Base-by-base conservation (phyloP, 1,140 invertebrate species). In the Hyposmocoma kahamanoa region DNA sequence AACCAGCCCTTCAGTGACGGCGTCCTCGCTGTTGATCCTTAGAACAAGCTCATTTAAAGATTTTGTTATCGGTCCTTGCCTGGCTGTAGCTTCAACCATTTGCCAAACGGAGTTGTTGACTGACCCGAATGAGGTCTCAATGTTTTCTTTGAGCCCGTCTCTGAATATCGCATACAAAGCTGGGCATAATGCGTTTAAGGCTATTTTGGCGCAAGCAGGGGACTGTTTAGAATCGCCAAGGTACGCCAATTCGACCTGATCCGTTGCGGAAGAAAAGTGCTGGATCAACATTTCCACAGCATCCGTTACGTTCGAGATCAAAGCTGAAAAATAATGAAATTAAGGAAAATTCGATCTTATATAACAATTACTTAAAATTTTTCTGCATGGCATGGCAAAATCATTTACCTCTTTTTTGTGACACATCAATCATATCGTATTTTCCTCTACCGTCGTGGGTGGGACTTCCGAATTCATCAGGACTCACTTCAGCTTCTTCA, bases 51-150 rank as follows among this genome's bases (percentile, higher is more conserved):
- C 95, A 81, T 95, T 93, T 1, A 96, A 84, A n/a, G 93, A 92
- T 73, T 95, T 92, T 3, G 94, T 95, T 32, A 95, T 91, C 10
- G 93, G 93, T 50, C 92, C 93, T 88, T 95, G 93, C 77, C 96
- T 94, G 15, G 94, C 92, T n/a, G 94, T 95, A 28, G 93, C 92
- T 85, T 96, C 95, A 5, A 96, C 92, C 30, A 93, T 90, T 85
- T 95, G 93, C 96, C 95, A 97, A 32, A 96, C 94, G 9, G 94
- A 96, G 69, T 97, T 95, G 43, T 92, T 90, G 22, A 96, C 92
- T 20, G 93, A 91, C 24, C 95, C 96, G 78, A 97, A 97, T 21
- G 95, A 91, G 0, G 95, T 96, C 62, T 94, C 92, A 17, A 96
- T 88, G 58, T 88, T 90, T 15, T 94, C 91, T 72, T 94, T 93